These are phyloP conservation scores for Ostrea denselamellosa DNA, from an alignment of 1,140 invertebrate species.

Conservation along the genomic window DNA sequence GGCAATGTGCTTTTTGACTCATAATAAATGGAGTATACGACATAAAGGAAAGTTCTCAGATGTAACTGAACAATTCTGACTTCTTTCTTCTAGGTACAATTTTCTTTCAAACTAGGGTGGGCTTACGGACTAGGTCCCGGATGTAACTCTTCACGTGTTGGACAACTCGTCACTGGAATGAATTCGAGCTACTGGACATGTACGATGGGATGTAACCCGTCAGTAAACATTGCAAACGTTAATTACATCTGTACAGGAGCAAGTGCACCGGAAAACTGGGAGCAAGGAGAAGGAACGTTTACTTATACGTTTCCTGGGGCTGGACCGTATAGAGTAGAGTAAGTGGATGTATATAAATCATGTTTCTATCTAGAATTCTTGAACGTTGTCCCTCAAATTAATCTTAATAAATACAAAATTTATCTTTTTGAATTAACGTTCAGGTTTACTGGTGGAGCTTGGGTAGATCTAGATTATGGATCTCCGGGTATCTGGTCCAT, in stretches of 20 bases:
- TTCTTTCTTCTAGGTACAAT: not conserved
- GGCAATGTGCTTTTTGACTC: no score
- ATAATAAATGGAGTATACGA: no score
- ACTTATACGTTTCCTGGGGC: constrained; percentile 42
- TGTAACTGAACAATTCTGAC: no score
- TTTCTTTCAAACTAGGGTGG: constrained; percentile 14
- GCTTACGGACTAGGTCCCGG: not conserved
- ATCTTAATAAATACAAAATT: not conserved
- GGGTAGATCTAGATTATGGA: not conserved
- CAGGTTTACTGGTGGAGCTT: not conserved
- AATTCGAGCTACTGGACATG: not conserved
- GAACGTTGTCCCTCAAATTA: no score
- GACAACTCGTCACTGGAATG: constrained; percentile 26
- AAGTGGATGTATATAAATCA: not conserved
- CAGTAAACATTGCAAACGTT: not conserved
- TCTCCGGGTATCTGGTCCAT: not conserved
- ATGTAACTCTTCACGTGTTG: not conserved
- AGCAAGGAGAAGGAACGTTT: constrained; percentile 52
- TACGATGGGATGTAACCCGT: not conserved
- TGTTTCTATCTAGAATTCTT: not conserved
- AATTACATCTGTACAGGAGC: constrained; percentile 51
- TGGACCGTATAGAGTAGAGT: constrained; percentile 43
- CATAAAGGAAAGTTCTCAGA: no score
- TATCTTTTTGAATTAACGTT: not conserved
- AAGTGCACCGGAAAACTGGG: constrained; percentile 46